Conservation (phyloP, 1,140 invertebrate species). For the Papilio xuthus region DNA sequence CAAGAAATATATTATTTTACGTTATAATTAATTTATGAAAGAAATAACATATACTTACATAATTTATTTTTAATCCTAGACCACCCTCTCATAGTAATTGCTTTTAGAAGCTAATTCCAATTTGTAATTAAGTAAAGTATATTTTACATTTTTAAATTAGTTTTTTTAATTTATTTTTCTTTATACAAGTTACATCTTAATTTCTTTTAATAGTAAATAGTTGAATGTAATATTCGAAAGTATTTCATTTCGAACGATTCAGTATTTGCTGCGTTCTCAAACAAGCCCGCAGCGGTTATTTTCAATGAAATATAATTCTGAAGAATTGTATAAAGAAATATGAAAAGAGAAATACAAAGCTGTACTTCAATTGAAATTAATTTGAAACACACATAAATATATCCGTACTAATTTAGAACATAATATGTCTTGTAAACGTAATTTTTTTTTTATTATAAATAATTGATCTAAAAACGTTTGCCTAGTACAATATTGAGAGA, state of each 20-base stretch:
- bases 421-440: no score
- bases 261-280: conserved; percentile 1
- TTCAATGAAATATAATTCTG: not conserved
- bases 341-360: not conserved
- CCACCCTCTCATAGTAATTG: no score
- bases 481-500: not conserved
- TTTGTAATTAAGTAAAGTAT: no score
- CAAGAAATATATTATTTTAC: not conserved
- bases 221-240: not conserved
- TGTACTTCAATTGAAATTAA: not conserved
- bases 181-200: no score
- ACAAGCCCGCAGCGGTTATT: conserved; percentile 10
- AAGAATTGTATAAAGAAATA: not conserved
- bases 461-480: no score
- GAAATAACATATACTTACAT: not conserved
- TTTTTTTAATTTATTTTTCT: no score
- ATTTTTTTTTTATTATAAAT: no score
- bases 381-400: not conserved
- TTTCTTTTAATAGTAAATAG: not conserved
- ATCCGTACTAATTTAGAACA: no score
- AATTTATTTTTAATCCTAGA: no score
- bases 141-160: no score
- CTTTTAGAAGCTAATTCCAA: no score
- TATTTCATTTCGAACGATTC: not conserved
- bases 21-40: not conserved